Evolutionary conservation across 2,113 vertebrate genomes (phyloP), one percentile per base, ranked within the genome.

Genomic region (Camelus bactrianus): DNA sequence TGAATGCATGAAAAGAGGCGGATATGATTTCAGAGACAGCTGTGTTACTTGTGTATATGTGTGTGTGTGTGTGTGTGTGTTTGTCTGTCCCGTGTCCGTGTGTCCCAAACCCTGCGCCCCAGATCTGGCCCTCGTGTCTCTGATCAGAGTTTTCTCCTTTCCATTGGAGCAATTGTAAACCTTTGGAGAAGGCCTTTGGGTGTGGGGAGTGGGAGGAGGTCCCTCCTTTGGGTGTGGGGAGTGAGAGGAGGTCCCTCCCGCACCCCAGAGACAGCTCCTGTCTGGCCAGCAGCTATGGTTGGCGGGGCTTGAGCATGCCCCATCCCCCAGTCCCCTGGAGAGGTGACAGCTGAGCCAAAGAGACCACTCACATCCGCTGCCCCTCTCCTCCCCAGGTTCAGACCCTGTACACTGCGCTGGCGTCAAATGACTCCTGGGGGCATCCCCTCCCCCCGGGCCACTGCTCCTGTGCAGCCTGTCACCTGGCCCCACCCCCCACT

Each of bases 1-100:
- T 17, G 58, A 84, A 28, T 48, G 82, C 56, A 3, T 35, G 73
- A 65, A 70, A 85, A 46, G 76, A 62, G 80, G 82, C 72, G 26
- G 97, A 60, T 97, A 19, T 75, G 88, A 96, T 85, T 96, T 92
- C 95, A 32, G 64, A 94, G 64, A 86, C 96, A 96, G 94, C 93
- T 97, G 77, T 70, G 81, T 13, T 52, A 46, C 52, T 22, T 24
- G 73, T 24, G 22, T 20, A 56, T 8, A 22, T 11, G 50, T 38
- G 60, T 38, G 46, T 30, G 13, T 24, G 58, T 81, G 42, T 46
- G 42, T 32, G 48, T 11, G 32, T 35, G 56, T 7, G 70, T 9
- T 24, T 56, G 15, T 30, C 1, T 7, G 32, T 6, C 75, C 32
- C 26, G 8, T 32, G 22, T 73, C n/a, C 62, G 1, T 67, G 20